Evolutionary conservation across 2,113 vertebrate genomes (phyloP).

Genomic region (Melospiza georgiana): DNA sequence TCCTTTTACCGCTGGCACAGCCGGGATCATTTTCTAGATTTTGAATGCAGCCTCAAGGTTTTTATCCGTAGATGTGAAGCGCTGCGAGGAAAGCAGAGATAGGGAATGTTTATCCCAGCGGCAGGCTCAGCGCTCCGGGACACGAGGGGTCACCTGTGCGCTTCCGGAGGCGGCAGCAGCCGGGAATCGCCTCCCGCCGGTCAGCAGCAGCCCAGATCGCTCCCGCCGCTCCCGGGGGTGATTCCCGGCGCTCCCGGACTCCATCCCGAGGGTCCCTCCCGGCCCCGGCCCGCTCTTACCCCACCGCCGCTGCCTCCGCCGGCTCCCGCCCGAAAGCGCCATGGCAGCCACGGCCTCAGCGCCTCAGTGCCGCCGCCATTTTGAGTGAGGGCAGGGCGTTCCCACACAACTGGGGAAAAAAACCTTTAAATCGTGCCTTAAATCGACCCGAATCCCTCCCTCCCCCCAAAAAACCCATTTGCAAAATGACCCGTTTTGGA

Average conservation of each 20-base stretch:
- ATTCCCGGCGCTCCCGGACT: background rate
- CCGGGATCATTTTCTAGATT: accelerated
- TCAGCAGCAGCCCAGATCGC: too few relatives aligned
- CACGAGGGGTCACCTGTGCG: background rate
- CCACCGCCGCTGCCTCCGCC: background rate
- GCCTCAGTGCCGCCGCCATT: background rate
- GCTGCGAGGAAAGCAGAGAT: background rate
- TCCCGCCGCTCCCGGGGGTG: background rate
- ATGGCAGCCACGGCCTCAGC: background rate
- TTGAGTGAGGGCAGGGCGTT: background rate
- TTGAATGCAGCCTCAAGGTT: accelerated
- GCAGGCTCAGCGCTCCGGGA: background rate
- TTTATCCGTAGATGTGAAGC: accelerated
- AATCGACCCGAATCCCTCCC: too few relatives aligned
- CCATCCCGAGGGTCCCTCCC: background rate
- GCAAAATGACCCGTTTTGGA: accelerated
- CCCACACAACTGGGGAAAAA: accelerated
- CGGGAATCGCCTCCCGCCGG: background rate
- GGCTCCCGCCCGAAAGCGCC: background rate
- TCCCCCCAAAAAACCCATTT: accelerated
- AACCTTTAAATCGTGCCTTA: accelerated
- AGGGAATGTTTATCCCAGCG: background rate
- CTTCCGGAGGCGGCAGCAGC: background rate
- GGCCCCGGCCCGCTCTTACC: background rate
- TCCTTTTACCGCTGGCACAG: accelerated